A percentile compares a stretch with the other conserved stretches of the same genome.
Conservation (phyloP, 1,140 invertebrate species). For the Cydia pomonella region DNA sequence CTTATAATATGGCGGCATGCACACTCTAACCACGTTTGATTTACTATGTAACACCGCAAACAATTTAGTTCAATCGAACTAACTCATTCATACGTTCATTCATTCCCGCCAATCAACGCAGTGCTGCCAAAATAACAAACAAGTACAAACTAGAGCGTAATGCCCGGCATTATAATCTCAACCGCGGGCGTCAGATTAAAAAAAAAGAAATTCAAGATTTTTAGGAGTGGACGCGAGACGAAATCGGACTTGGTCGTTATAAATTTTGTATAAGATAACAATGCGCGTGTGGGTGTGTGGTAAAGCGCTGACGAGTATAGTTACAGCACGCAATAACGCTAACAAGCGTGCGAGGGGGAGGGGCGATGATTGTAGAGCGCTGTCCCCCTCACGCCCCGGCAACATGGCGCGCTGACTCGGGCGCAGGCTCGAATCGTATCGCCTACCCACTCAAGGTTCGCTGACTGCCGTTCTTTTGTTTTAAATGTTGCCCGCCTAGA, state of each 20-base stretch:
- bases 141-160: conserved; percentile 57
- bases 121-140: conserved; percentile 59
- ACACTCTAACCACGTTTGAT: not conserved
- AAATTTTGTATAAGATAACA: conserved; percentile 80
- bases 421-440: conserved; percentile 81
- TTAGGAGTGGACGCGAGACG: conserved; percentile 75
- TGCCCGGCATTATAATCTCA: conserved; percentile 69
- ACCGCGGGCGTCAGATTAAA: conserved; percentile 57
- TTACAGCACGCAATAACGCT: conserved; percentile 80
- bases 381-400: conserved; percentile 63
- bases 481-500: conserved; percentile 72
- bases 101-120: conserved; percentile 47
- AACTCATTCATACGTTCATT: conserved; percentile 46
- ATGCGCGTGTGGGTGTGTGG: conserved; percentile 76
- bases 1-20: conserved; percentile 10
- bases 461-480: conserved; percentile 82
- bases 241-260: conserved; percentile 78
- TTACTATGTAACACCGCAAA: conserved; percentile 29
- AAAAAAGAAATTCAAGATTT: conserved; percentile 74
- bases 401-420: conserved; percentile 79
- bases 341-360: conserved; percentile 74
- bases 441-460: conserved; percentile 82
- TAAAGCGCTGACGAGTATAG: conserved; percentile 78
- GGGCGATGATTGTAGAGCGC: conserved; percentile 55
- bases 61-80: conserved; percentile 20